phyloP scores from a whole-genome alignment of 2,113 vertebrate genomes.

The Tragelaphus buxtoni region DNA sequence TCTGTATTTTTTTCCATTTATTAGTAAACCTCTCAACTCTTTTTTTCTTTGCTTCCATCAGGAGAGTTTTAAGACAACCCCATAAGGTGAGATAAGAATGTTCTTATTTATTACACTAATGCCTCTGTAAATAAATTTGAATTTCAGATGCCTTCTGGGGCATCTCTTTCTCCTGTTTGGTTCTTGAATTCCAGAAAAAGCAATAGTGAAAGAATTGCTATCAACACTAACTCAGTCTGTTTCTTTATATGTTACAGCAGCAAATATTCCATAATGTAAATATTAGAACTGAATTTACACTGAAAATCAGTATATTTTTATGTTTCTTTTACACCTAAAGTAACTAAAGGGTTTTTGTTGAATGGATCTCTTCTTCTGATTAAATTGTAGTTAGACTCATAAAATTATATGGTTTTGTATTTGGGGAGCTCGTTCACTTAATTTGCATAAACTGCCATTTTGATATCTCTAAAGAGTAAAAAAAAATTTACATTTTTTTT shows the following conservation, averaged over 20 bases:
- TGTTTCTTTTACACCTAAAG: conserved; percentile 32
- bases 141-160: not conserved
- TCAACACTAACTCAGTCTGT: not conserved
- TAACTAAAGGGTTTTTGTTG: conserved; percentile 51
- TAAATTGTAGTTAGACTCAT: conserved; percentile 53
- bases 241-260: not conserved
- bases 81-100: not conserved
- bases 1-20: not conserved
- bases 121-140: conserved; percentile 23
- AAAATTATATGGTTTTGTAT: conserved; percentile 59
- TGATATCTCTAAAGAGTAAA: conserved; percentile 59
- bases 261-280: not conserved
- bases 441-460: conserved; percentile 60
- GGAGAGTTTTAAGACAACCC: conserved; percentile 10
- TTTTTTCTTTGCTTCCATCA: not conserved
- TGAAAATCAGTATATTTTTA: conserved; percentile 12
- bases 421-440: conserved; percentile 21
- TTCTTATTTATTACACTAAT: conserved; percentile 38
- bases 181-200: not conserved
- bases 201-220: not conserved
- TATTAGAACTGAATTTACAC: not conserved
- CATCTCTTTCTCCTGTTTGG: not conserved
- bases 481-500: conserved; percentile 4
- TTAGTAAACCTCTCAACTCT: not conserved
- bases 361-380: conserved; percentile 39